phyloP scores from a whole-genome alignment of 2,113 vertebrate species.

The Oncorhynchus mykiss region DNA sequence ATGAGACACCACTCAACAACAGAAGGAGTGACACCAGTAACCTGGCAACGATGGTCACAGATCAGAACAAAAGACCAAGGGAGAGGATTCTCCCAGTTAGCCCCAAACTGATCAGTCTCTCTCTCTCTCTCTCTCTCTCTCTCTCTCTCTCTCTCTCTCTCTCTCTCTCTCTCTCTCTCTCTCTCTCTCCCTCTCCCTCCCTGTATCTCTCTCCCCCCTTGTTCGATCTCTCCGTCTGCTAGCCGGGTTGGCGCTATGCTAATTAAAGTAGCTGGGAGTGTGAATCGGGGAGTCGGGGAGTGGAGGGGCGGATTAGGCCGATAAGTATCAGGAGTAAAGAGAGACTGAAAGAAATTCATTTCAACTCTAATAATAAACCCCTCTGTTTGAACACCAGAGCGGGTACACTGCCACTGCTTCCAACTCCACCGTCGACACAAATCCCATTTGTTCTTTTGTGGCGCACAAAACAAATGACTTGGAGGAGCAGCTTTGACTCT shows the following conservation, averaged over 20 bases:
- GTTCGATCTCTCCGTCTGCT: constrained; percentile 13
- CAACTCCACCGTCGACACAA: constrained; percentile 40
- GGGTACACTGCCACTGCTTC: constrained; percentile 18
- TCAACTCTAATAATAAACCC: constrained; percentile 48
- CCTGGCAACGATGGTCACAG: constrained; percentile 36
- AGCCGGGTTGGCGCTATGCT: constrained; percentile 37
- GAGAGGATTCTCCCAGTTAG: constrained; percentile 6
- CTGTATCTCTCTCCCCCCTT: not conserved
- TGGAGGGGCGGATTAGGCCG: constrained; percentile 46
- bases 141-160: constrained; percentile 5
- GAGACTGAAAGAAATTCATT: constrained; percentile 52
- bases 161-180: not conserved
- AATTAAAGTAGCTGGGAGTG: constrained; percentile 44
- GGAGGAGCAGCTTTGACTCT: constrained; percentile 21
- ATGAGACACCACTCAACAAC: constrained; percentile 26
- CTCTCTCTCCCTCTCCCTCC: not conserved
- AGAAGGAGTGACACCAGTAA: constrained; percentile 24
- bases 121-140: not conserved
- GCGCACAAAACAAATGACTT: constrained; percentile 39
- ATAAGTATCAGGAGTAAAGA: constrained; percentile 46
- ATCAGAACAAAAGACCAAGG: constrained; percentile 32
- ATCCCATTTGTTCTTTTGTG: constrained; percentile 53
- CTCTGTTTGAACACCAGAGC: constrained; percentile 32
- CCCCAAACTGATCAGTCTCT: not conserved
- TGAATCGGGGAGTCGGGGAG: constrained; percentile 36